Percentiles rank a stretch among this genome's conserved stretches.
These are phyloP conservation scores for Ecliptopera silaceata DNA, from an alignment of 2,888 invertebrate genomes.

Conservation along the genomic window DNA sequence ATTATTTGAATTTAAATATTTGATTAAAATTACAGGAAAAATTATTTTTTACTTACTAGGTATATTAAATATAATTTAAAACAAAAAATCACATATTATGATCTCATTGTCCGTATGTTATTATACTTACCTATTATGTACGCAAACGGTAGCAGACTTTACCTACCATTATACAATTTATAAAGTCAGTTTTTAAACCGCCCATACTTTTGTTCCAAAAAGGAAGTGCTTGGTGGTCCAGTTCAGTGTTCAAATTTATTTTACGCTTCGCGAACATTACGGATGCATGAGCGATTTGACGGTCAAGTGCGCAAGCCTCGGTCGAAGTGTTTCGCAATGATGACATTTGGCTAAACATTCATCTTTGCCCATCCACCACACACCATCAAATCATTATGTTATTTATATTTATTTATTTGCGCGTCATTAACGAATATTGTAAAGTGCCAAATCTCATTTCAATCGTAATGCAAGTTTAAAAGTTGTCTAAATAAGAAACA, in stretches of 20 bases:
- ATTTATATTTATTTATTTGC: no score
- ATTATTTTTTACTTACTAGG: no score
- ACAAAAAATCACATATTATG: no score
- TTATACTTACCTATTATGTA: no score
- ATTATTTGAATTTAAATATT: no score
- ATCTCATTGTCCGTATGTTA: no score
- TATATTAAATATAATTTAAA: no score
- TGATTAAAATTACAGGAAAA: no score
- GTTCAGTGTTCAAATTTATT: constrained; percentile 31
- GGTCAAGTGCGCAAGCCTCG: constrained; percentile 32
- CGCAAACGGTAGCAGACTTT: no score
- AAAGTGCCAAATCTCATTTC: no score
- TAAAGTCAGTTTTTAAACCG: constrained; percentile 29
- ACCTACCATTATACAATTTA: background rate
- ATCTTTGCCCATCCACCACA: background rate
- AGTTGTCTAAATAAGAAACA: no score
- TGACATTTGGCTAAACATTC: constrained; percentile 18
- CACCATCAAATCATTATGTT: background rate
- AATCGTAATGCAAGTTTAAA: no score
- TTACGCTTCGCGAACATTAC: constrained; percentile 25
- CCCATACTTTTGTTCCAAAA: constrained; percentile 31
- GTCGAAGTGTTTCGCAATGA: constrained; percentile 13
- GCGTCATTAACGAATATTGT: background rate
- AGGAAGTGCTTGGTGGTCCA: constrained; percentile 32
- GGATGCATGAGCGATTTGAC: constrained; percentile 22